phyloP scores from a whole-genome alignment of 2,113 vertebrate genomes.

The Dipodomys spectabilis region DNA sequence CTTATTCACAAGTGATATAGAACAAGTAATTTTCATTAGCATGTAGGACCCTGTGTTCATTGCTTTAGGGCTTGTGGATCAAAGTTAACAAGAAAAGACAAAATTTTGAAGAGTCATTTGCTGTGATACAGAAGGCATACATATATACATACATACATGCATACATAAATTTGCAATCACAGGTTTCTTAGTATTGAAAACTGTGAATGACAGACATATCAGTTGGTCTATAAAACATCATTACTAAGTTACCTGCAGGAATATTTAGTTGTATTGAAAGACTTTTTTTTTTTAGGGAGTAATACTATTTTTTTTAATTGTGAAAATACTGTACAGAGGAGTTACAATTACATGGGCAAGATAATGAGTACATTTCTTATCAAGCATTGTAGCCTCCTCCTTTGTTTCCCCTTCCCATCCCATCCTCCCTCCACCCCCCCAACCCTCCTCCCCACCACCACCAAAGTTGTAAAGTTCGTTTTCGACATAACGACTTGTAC shows the following conservation, averaged over 20 bases:
- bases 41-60: background rate
- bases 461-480: too few species aligned
- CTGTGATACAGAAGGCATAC: background rate
- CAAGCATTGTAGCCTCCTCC: too few species aligned
- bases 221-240: slow-evolving; percentile 48
- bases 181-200: slow-evolving; percentile 55
- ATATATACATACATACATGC: background rate
- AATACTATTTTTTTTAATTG: too few species aligned
- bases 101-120: slow-evolving; percentile 50
- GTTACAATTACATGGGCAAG: too few species aligned
- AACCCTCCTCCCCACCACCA: too few species aligned
- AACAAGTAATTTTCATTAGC: slow-evolving; percentile 4
- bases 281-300: background rate
- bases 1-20: slow-evolving; percentile 23
- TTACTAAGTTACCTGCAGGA: slow-evolving; percentile 1
- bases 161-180: slow-evolving; percentile 12
- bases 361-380: too few species aligned
- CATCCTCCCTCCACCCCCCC: too few species aligned
- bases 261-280: background rate
- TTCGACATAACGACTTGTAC: too few species aligned
- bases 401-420: too few species aligned
- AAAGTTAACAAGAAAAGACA: slow-evolving; percentile 35
- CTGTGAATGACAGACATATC: background rate
- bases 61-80: slow-evolving; percentile 26
- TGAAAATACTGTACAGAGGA: too few species aligned